A percentile compares a stretch with the other conserved stretches of the same genome.
Evolutionary conservation across 1,140 invertebrate genomes (phyloP).

Genomic region (Oreohelix idahoensis): DNA sequence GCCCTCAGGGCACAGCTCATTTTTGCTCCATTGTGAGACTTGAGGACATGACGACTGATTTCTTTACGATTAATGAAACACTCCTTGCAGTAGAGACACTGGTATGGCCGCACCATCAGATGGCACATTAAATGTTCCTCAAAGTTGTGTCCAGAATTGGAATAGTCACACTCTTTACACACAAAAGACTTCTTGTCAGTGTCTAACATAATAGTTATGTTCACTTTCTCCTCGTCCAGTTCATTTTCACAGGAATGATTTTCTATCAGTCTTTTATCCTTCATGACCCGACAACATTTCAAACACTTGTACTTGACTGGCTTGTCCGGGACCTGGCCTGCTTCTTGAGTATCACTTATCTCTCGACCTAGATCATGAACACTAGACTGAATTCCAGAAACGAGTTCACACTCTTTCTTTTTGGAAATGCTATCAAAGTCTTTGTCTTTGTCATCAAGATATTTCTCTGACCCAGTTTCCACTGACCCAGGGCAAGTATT

Average conservation of each 20-base stretch:
- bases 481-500: background rate
- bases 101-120: constrained; percentile 49
- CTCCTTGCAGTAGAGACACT: constrained; percentile 52
- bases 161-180: constrained; percentile 47
- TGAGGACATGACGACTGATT: constrained; percentile 45
- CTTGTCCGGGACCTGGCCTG: background rate
- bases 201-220: constrained; percentile 39
- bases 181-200: constrained; percentile 28
- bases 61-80: constrained; percentile 50
- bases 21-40: constrained; percentile 47
- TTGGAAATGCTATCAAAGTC: background rate
- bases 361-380: background rate
- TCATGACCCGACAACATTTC: constrained; percentile 32
- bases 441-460: background rate
- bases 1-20: constrained; percentile 52
- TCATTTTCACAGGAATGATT: constrained; percentile 43
- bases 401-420: background rate
- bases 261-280: constrained; percentile 39
- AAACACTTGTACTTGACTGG: background rate
- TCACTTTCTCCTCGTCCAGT: constrained; percentile 38
- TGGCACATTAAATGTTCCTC: constrained; percentile 54
- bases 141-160: constrained; percentile 43
- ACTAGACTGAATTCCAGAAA: background rate
- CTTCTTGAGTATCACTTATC: background rate
- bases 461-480: background rate